Evolutionary conservation across 2,888 invertebrate species (phyloP).

Genomic region (Minunthozetes semirufus): DNA sequence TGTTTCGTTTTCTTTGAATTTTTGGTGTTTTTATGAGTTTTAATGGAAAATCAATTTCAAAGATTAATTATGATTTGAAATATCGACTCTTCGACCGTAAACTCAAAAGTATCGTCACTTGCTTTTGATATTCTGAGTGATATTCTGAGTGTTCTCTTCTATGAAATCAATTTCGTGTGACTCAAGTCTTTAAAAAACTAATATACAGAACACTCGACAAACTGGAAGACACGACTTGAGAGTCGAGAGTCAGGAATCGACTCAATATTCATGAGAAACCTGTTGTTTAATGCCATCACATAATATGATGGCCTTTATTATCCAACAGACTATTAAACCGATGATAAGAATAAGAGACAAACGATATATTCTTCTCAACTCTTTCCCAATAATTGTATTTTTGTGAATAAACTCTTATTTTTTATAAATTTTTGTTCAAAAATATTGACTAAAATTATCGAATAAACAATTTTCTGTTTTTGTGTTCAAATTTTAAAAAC

Average conservation of each 20-base stretch:
- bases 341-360: background rate
- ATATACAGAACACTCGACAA: constrained; percentile 20
- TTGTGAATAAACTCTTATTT: background rate
- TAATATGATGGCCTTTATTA: constrained; percentile 21
- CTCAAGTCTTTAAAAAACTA: constrained; percentile 8
- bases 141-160: background rate
- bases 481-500: background rate
- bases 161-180: constrained; percentile 28
- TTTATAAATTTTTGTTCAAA: background rate
- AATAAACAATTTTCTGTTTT: background rate
- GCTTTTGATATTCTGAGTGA: background rate
- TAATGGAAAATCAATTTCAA: constrained; percentile 12
- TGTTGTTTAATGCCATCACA: constrained; percentile 21
- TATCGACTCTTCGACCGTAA: background rate
- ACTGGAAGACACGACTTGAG: constrained; percentile 14
- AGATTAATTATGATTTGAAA: constrained; percentile 17
- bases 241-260: background rate
- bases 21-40: background rate
- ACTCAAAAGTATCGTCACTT: background rate
- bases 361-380: background rate
- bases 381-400: background rate
- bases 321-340: background rate
- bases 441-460: background rate
- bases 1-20: background rate
- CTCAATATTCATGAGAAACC: constrained; percentile 27